Evolutionary conservation across 2,888 invertebrate genomes (phyloP), one percentile per base, ranked within the genome.

Genomic region (Drosophila affinis): DNA sequence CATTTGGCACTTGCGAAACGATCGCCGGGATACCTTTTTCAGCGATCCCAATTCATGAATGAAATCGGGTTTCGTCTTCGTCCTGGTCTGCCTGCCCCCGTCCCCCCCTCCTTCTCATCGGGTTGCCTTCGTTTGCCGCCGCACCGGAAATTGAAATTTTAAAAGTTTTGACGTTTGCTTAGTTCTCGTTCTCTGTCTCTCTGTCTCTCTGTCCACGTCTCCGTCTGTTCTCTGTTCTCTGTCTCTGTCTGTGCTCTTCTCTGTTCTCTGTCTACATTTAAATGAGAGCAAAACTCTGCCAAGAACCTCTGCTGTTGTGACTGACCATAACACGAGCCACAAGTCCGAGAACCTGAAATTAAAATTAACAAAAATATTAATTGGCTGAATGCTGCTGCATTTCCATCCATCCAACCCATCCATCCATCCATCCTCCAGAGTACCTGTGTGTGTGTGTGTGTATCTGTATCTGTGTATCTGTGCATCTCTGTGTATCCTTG

Each of bases 141-240:
- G 73, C 83, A 86, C 88, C 85, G 88, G 85, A 85, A 85, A 85
- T 85, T 85, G 83, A 87, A 87, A 88, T 88, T 85, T 85, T 88
- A 77, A 87, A 85, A 87, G 65, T 77, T 87, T 67, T 73, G 67
- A 60, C 68, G 72, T 74, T 70, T 74, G 10, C 39, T 59, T 70
- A 49, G 47, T 71, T 64, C 32, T 51, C 55, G 59, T 62, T 57
- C 34, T 21, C 44, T 54, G 12, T 51, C 44, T 34, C 27, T 51
- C 55, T 54, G 46, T 52, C 45, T 48, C 57, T 44, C 46, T 52
- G 29, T 51, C 39, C 45, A 12, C 49, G 29, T 44, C 44, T 47
- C 34, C 49, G n/a, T 51, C 17, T 12, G 59, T 62, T 57, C 34
- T 21, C 44, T 24, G 24, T 5, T 72, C 47, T 59, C 55, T 58